Base-by-base conservation (phyloP, 2,888 invertebrate genomes). In the Girardia tigrina region DNA sequence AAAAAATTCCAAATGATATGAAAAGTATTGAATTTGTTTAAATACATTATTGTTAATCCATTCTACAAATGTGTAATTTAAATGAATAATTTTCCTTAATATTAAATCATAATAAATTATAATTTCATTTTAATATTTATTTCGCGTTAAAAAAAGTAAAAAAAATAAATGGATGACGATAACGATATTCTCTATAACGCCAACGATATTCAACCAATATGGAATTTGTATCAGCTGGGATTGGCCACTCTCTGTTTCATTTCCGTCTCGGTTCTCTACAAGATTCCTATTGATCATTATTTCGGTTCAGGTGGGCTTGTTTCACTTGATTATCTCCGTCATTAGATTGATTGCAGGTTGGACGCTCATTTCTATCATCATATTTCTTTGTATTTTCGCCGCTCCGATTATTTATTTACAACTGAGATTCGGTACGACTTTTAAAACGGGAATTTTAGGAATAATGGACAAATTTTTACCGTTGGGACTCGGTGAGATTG, bases 371-470 rank as follows among this genome's bases (percentile, higher is more conserved):
- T 36, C 29, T 26, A 77, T 69, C 27, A 26, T 76, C 20, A 26
- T 76, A 1, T 76, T 76, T 29, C 0, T 76, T 1, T 23, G 77
- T 1, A 16, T 76, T 1, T 77, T 76, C 29, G 77, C 75, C 16
- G 29, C 76, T 26, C 77, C 77, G 20, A 56, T 76, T 23, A 76
- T 76, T 28, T 76, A 77, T 70, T 77, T 76, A 16, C 77, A 76
- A 36, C n/a, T 76, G 20, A 70, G 76, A 12, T 28, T 76, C n/a
- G 77, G 77, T 16, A 27, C 36, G 26, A 36, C 26, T 26, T 77
- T 29, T 20, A 69, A 70, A 42, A 26, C 29, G 1, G 77, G 77
- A 1, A 77, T 76, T 28, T 70, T 76, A 1, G 27, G 6, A 26
- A 29, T 76, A 28, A 27, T 76, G 29, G 76, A 76, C 20, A 77